Conservation (phyloP, 30 jellyfish, hydroid and myxozoan genomes). For the Turritopsis rubra region DNA sequence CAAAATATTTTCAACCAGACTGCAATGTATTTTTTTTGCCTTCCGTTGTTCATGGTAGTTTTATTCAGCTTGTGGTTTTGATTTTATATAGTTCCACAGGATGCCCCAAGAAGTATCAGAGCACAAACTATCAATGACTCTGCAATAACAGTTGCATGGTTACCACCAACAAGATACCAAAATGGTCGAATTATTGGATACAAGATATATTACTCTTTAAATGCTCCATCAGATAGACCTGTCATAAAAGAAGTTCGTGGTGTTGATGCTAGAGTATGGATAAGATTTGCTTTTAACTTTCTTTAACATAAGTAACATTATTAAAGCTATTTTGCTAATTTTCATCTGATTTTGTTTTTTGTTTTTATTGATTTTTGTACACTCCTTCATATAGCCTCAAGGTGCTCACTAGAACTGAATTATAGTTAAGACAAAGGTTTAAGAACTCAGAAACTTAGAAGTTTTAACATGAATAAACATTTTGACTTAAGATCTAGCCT, state of each 20-base stretch:
- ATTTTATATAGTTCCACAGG: constrained; percentile 72
- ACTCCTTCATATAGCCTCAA: background rate
- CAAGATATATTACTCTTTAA: constrained; percentile 43
- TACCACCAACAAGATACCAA: constrained; percentile 47
- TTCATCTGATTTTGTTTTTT: background rate
- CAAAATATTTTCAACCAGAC: too few relatives aligned
- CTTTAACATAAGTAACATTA: background rate
- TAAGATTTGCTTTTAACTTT: background rate
- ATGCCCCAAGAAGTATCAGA: constrained; percentile 83
- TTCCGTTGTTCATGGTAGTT: background rate
- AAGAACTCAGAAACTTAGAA: too few relatives aligned
- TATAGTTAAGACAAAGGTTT: too few relatives aligned
- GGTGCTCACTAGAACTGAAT: too few relatives aligned
- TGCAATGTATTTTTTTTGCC: too few relatives aligned
- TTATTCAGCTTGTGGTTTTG: too few relatives aligned
- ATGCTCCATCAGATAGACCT: background rate
- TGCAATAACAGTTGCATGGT: constrained; percentile 85
- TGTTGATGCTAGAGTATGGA: background rate
- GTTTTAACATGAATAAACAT: too few relatives aligned
- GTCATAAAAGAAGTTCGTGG: background rate
- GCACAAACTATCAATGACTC: constrained; percentile 76
- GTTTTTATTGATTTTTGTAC: background rate
- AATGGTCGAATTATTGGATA: constrained; percentile 93
- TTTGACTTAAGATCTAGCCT: too few relatives aligned
- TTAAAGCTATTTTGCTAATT: too few relatives aligned